These are phyloP conservation scores for Microtus oregoni DNA, from an alignment of 2,113 vertebrate species.

Conservation along the genomic window DNA sequence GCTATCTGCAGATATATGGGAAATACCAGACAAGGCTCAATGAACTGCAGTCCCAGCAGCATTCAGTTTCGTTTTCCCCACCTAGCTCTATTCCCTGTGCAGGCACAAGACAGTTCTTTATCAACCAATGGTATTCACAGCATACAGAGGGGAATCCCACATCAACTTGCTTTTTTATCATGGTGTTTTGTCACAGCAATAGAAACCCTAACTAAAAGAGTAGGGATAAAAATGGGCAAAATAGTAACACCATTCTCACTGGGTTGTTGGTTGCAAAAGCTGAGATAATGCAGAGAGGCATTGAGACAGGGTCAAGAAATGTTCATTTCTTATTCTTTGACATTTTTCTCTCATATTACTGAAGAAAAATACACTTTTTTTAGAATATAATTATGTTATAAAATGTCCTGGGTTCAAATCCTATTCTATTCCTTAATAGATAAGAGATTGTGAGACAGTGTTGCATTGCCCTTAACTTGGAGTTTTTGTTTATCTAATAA, in stretches of 20 bases:
- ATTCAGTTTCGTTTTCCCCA: no score
- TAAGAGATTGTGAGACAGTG: background rate
- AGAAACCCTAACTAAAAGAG: background rate
- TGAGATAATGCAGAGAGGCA: background rate
- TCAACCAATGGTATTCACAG: no score
- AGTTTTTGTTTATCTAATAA: background rate
- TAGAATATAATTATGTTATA: background rate
- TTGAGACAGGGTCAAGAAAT: background rate
- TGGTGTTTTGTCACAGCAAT: background rate
- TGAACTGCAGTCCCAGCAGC: background rate
- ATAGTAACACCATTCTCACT: background rate
- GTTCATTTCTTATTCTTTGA: background rate
- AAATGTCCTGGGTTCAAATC: constrained; percentile 12
- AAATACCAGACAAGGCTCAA: background rate
- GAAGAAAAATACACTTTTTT: background rate
- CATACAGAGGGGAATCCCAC: no score
- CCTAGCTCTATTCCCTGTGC: no score
- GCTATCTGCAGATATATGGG: background rate
- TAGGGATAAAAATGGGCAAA: background rate
- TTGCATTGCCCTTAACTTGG: background rate
- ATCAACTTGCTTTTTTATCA: background rate
- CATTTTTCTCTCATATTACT: background rate
- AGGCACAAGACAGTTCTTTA: no score
- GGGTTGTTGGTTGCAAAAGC: background rate
- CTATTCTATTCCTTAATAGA: background rate